Conservation (phyloP, 2,113 vertebrate species). For the Corvus cornix region DNA sequence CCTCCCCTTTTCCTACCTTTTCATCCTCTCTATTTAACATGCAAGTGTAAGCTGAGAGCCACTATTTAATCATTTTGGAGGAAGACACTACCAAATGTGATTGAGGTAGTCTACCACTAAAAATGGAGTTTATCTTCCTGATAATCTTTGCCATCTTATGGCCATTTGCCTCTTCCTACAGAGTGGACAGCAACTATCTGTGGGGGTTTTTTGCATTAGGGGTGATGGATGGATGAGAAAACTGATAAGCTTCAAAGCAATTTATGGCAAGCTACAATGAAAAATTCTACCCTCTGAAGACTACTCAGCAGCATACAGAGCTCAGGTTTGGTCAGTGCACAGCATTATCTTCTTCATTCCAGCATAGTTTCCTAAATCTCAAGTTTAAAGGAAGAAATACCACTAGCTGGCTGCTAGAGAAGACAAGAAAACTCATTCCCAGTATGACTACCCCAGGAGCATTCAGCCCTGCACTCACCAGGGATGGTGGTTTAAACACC, state of each 20-base stretch:
- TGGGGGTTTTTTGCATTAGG: rapidly evolving
- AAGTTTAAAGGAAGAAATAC: not conserved
- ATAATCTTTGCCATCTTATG: not conserved
- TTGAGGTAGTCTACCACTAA: not conserved
- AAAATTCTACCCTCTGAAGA: not conserved
- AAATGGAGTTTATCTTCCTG: not conserved
- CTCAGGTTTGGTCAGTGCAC: not conserved
- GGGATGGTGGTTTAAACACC: not conserved
- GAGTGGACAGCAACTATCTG: not conserved
- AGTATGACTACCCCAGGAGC: not conserved
- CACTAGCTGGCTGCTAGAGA: not conserved
- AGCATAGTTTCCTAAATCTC: not conserved
- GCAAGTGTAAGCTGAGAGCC: not conserved
- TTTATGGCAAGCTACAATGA: not conserved
- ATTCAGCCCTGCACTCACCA: not conserved
- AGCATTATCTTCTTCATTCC: not conserved
- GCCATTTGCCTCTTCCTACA: not conserved
- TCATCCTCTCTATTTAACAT: not conserved
- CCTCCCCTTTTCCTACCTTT: not conserved
- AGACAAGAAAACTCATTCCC: not conserved
- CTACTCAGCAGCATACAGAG: not conserved
- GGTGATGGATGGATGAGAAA: not conserved
- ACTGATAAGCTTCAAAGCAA: not conserved
- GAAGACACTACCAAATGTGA: not conserved
- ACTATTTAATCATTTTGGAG: not conserved